A percentile compares a stretch with the other conserved stretches of the same genome.
These are phyloP conservation scores for Phymorhynchus buccinoides DNA, from an alignment of 1,140 invertebrate species.

Conservation along the genomic window DNA sequence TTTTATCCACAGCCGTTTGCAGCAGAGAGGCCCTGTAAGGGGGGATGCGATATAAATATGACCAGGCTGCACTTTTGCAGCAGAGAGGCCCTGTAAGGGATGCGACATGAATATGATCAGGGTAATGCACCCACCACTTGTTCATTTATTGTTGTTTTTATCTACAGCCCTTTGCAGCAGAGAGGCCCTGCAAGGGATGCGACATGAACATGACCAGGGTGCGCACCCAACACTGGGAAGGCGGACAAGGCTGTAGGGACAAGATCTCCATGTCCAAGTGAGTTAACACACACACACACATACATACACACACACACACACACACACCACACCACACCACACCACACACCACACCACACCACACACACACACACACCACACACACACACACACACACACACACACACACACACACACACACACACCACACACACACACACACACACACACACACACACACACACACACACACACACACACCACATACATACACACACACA, in stretches of 20 bases:
- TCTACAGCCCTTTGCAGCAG: slow-evolving; percentile 62
- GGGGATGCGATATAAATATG: slow-evolving; percentile 63
- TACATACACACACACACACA: too few species aligned
- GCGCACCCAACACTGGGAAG: slow-evolving; percentile 71
- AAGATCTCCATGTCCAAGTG: slow-evolving; percentile 72
- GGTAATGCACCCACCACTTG: too few species aligned
- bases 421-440: too few species aligned
- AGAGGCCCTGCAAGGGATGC: slow-evolving; percentile 68
- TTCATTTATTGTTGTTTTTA: background rate
- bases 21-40: slow-evolving; percentile 65
- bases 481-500: too few species aligned
- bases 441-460: too few species aligned
- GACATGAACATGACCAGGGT: slow-evolving; percentile 60
- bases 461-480: too few species aligned
- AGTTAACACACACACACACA: background rate
- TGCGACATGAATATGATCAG: slow-evolving; percentile 65
- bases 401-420: too few species aligned
- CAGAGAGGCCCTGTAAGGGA: slow-evolving; percentile 63
- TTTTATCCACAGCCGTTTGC: slow-evolving; percentile 60
- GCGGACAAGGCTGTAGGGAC: slow-evolving; percentile 73
- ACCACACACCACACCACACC: too few species aligned
- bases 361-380: too few species aligned
- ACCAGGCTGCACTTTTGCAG: slow-evolving; percentile 61
- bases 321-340: too few species aligned
- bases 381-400: too few species aligned